Percentiles rank a stretch among this genome's conserved stretches.
These are phyloP conservation scores for Nerophis lumbriciformis DNA, from an alignment of 2,113 vertebrate genomes.

Conservation along the genomic window DNA sequence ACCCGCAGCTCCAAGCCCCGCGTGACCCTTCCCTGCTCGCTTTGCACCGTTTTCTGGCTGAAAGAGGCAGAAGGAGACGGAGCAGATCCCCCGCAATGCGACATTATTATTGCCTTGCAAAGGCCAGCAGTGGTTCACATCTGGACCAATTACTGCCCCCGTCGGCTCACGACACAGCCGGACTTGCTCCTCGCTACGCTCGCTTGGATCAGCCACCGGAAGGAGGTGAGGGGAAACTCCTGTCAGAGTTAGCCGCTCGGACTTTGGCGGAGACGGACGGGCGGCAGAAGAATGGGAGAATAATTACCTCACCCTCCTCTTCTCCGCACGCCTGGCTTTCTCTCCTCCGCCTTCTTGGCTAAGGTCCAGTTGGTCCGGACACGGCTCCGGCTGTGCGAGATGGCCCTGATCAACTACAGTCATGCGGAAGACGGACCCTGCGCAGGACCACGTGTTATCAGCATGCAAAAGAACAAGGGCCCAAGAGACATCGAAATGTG, in stretches of 20 bases:
- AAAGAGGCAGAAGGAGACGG: slow-evolving; percentile 26
- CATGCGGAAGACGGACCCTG: background rate
- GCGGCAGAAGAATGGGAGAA: slow-evolving; percentile 12
- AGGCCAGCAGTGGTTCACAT: slow-evolving; percentile 38
- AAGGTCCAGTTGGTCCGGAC: slow-evolving; percentile 4
- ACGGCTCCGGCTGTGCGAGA: slow-evolving; percentile 1
- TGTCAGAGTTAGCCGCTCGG: slow-evolving; percentile 1
- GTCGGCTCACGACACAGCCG: slow-evolving; percentile 32
- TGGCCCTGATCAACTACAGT: background rate
- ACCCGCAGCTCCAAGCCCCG: slow-evolving; percentile 50
- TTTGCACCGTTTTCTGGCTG: slow-evolving; percentile 21
- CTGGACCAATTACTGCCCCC: slow-evolving; percentile 45
- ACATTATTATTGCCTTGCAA: slow-evolving; percentile 39
- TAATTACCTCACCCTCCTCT: slow-evolving; percentile 13
- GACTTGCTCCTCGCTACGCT: background rate
- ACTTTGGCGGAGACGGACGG: slow-evolving; percentile 18
- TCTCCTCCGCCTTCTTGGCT: slow-evolving; percentile 2
- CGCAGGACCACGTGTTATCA: background rate
- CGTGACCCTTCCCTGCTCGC: slow-evolving; percentile 41
- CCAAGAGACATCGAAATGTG: no score
- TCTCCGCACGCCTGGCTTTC: background rate
- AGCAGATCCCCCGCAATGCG: slow-evolving; percentile 57
- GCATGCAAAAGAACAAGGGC: background rate
- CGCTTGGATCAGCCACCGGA: slow-evolving; percentile 27
- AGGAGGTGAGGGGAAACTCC: slow-evolving; percentile 12